These are phyloP conservation scores for Eristalis tenax DNA, from an alignment of 2,888 invertebrate genomes.

Conservation along the genomic window DNA sequence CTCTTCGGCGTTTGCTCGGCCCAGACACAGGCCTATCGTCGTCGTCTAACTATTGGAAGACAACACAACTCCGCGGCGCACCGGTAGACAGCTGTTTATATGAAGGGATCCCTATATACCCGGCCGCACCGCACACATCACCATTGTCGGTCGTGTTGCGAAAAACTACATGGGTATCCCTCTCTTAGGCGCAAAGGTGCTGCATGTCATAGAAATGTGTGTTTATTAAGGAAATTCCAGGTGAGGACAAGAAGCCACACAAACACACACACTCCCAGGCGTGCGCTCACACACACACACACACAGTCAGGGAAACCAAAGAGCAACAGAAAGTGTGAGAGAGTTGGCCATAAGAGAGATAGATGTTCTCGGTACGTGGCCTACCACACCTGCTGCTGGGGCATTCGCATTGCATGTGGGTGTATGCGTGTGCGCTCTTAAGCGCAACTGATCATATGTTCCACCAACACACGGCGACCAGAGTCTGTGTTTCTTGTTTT, in stretches of 20 bases:
- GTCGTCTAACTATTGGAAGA: slow-evolving; percentile 20
- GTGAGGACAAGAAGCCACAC: slow-evolving; percentile 21
- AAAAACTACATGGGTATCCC: slow-evolving; percentile 11
- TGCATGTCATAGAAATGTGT: slow-evolving; percentile 33
- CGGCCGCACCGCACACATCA: not conserved
- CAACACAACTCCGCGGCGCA: slow-evolving; percentile 20
- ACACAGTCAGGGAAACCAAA: slow-evolving; percentile 12
- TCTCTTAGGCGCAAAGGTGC: slow-evolving; percentile 48
- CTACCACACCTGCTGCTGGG: slow-evolving; percentile 45
- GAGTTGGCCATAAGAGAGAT: slow-evolving; percentile 43
- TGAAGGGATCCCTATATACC: slow-evolving; percentile 42
- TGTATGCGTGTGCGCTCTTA: slow-evolving; percentile 53
- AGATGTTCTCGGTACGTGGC: slow-evolving; percentile 1
- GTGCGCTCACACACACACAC: slow-evolving; percentile 11
- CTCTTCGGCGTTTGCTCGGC: slow-evolving; percentile 35
- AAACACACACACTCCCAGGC: slow-evolving; percentile 6
- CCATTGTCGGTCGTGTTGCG: not conserved
- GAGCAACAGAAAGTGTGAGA: slow-evolving; percentile 21
- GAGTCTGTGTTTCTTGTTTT: slow-evolving; percentile 40
- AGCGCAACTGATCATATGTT: slow-evolving; percentile 64
- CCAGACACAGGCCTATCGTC: slow-evolving; percentile 57
- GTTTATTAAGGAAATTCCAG: slow-evolving; percentile 51
- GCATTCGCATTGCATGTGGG: slow-evolving; percentile 7
- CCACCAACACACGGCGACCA: slow-evolving; percentile 21
- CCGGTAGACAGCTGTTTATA: slow-evolving; percentile 59